These are phyloP conservation scores for Tetranychus truncatus DNA, from an alignment of 2,888 invertebrate species.

Conservation along the genomic window DNA sequence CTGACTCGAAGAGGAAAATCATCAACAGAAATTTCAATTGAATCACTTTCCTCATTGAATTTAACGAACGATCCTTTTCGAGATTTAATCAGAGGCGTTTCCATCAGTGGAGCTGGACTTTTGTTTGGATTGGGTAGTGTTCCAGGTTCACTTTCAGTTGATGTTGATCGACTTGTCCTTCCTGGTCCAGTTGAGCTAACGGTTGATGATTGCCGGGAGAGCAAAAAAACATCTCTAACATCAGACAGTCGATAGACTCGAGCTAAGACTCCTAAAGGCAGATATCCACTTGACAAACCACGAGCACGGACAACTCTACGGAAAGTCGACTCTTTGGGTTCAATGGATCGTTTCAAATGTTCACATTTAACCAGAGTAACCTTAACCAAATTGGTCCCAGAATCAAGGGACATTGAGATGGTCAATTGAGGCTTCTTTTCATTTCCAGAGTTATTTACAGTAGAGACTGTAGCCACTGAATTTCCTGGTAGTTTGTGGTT, in stretches of 20 bases:
- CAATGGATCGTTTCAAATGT: background rate
- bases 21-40: background rate
- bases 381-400: background rate
- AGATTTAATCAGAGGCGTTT: background rate
- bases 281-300: background rate
- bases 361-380: conserved; percentile 1
- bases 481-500: background rate
- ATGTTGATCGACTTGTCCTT: background rate
- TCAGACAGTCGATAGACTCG: background rate
- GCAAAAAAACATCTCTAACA: background rate
- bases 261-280: background rate
- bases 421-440: background rate
- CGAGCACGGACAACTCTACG: background rate
- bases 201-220: background rate
- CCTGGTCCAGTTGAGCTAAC: background rate
- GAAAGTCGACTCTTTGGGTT: background rate
- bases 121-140: background rate
- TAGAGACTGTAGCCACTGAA: background rate
- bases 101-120: background rate
- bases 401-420: background rate
- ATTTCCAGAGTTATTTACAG: background rate
- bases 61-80: background rate
- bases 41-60: background rate
- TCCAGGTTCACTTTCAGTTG: background rate
- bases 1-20: conserved; percentile 4